Evolutionary conservation across 2,888 invertebrate genomes (phyloP), one percentile per base, ranked within the genome.

Genomic region (Psylliodes chrysocephalus): DNA sequence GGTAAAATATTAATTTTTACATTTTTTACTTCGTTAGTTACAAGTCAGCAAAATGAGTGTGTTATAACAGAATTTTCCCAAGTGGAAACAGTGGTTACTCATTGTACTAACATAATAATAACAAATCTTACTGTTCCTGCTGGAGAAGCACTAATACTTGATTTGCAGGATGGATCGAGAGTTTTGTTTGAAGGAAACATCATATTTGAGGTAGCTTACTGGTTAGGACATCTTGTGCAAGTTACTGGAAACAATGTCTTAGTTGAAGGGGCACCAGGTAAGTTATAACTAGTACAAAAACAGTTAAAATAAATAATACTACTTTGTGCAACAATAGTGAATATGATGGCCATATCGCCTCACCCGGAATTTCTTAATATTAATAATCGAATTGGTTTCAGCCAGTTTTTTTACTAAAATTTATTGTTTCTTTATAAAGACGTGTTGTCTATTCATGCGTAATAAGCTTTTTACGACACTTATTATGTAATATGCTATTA

Each of bases 261-360:
- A 8, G 62, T 62, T 8, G 18, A 46, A 47, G 62, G 62, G 44
- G 56, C 47, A 5, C 46, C 46, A 47, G 62, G 62, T 55, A 46
- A 47, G 22, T 22, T n/a, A n/a, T n/a, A n/a, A n/a, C n/a, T n/a
- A n/a, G n/a, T n/a, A n/a, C n/a, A n/a, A n/a, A n/a, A n/a, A 12
- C 4, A 42, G 42, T 8, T 3, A 15, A n/a, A 14, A 42, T 40
- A 7, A n/a, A n/a, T n/a, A n/a, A n/a, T 5, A 25, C 25, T 25
- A 25, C 25, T 25, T 25, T 25, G 7, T n/a, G n/a, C n/a, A n/a
- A n/a, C n/a, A n/a, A n/a, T n/a, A n/a, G n/a, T n/a, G n/a, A n/a
- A n/a, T n/a, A n/a, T n/a, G n/a, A n/a, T n/a, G n/a, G n/a, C n/a
- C n/a, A n/a, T n/a, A n/a, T n/a, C n/a, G n/a, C n/a, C n/a, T n/a